Evolutionary conservation across 2,888 invertebrate genomes (phyloP), one percentile per base, ranked within the genome.

Genomic region (Oscheius sp.): DNA sequence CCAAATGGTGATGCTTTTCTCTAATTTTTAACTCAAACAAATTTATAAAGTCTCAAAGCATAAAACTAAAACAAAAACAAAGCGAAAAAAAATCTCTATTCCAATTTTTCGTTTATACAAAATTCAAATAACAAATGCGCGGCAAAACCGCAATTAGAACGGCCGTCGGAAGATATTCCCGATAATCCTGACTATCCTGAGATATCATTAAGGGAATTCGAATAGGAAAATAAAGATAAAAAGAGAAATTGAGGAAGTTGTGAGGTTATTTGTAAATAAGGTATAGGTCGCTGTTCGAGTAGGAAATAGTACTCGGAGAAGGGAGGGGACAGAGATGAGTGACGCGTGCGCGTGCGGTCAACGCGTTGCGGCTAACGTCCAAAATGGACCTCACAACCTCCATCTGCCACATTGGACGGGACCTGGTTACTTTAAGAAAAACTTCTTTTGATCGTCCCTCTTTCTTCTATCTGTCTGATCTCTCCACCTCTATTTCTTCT

Each of bases 181-280:
- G 8, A 36, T 8, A 36, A 36, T 36, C 14, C 12, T 14, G 5
- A 6, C 41, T 41, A 41, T 41, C 20, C 20, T 17, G 5, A 2
- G 12, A 6, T 14, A 41, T 51, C 54, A 51, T 12, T 28, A 51
- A 51, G n/a, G n/a, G n/a, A n/a, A n/a, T n/a, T n/a, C n/a, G n/a
- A n/a, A 38, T 22, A 38, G n/a, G 20, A 17, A 17, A 59, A 38
- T 22, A 59, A 59, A 59, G 12, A 17, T 38, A 38, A 32, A 61
- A 61, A 32, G 2, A 14, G 47, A 47, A 47, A 47, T 47, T 32
- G n/a, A 54, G n/a, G 33, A 6, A 6, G 8, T 14, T 26, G 26
- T 4, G 41, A 44, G 59, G 41, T 38, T 65, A 65, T 65, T 65
- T 65, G 65, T 65, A 65, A 65, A 65, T 65, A 65, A 65, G 65